Percentiles rank a stretch among this genome's conserved stretches.
These are phyloP conservation scores for Torymus aiolomorphi DNA, from an alignment of 2,888 invertebrate genomes.

Conservation along the genomic window DNA sequence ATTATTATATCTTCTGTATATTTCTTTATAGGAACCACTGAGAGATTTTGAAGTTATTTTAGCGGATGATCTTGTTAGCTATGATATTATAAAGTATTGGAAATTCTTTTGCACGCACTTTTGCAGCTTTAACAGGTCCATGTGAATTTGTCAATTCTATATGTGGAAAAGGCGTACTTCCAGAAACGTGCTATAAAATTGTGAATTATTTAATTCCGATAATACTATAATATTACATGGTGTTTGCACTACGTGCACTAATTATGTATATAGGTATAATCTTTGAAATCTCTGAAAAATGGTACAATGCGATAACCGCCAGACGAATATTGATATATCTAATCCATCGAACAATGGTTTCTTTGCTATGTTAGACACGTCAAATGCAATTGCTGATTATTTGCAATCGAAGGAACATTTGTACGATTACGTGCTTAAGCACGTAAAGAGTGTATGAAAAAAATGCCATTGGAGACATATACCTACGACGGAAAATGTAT, in stretches of 20 bases:
- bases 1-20: no score
- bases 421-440: not conserved
- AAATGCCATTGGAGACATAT: no score
- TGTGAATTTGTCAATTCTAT: not conserved
- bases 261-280: not conserved
- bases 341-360: not conserved
- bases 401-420: conserved; percentile 14
- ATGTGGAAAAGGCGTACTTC: not conserved
- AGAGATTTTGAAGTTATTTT: no score
- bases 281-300: not conserved
- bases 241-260: not conserved
- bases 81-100: no score
- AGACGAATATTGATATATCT: no score
- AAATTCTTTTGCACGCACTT: no score
- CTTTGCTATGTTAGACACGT: conserved; percentile 12
- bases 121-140: not conserved
- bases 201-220: no score
- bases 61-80: no score
- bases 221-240: not conserved
- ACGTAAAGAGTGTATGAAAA: not conserved
- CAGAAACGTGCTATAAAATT: not conserved
- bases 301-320: no score
- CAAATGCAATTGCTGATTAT: not conserved
- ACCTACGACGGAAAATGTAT: no score
- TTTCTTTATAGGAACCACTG: no score